A percentile compares a stretch with the other conserved stretches of the same genome.
These are phyloP conservation scores for Gopherus flavomarginatus DNA, from an alignment of 2,113 vertebrate species.

Conservation along the genomic window DNA sequence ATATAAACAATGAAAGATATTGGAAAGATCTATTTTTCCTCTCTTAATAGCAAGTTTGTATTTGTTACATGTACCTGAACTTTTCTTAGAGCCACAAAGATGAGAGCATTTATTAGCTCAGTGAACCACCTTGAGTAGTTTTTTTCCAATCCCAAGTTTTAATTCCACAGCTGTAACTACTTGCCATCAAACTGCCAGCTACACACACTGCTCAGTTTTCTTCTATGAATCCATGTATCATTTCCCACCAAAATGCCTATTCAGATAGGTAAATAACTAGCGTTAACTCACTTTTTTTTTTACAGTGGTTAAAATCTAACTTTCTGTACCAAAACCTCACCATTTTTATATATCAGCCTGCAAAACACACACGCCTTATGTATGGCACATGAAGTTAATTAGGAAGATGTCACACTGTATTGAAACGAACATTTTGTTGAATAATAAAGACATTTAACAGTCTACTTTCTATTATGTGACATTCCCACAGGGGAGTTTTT, in stretches of 20 bases:
- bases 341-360: constrained; percentile 69
- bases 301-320: constrained; percentile 20
- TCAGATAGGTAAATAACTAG: not conserved
- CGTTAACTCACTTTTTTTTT: not conserved
- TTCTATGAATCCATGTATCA: constrained; percentile 71
- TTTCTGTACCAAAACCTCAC: constrained; percentile 64
- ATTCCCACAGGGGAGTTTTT: not conserved
- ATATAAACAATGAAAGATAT: not conserved
- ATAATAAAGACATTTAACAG: constrained; percentile 47
- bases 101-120: constrained; percentile 37
- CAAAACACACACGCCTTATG: constrained; percentile 72
- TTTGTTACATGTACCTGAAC: constrained; percentile 19
- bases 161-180: constrained; percentile 37
- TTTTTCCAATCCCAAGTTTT: constrained; percentile 51
- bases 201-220: constrained; percentile 35
- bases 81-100: not conserved
- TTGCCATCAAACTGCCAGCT: constrained; percentile 64
- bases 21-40: not conserved
- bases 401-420: constrained; percentile 68
- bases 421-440: constrained; percentile 52
- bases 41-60: not conserved
- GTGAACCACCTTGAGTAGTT: constrained; percentile 59
- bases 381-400: constrained; percentile 69
- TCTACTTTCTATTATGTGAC: not conserved
- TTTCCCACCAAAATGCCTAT: constrained; percentile 61